A percentile compares a stretch with the other conserved stretches of the same genome.
Conservation (phyloP, 23 tunicate genomes). For the Corella eumyota region DNA sequence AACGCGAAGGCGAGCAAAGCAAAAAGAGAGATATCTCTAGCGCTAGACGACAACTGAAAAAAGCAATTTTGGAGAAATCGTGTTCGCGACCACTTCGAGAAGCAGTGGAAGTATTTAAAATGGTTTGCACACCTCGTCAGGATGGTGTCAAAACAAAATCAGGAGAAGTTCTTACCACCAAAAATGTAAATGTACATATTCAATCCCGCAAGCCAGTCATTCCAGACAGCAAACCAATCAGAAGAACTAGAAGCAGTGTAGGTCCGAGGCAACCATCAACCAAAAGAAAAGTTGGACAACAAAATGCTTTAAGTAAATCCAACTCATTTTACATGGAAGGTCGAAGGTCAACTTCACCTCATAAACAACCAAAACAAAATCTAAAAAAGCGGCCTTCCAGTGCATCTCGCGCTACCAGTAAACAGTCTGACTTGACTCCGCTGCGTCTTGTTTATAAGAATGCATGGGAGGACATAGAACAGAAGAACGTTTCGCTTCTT, state of each 20-base stretch:
- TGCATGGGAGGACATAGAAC: conserved; percentile 26
- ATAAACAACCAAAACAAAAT: background rate
- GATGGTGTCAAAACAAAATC: background rate
- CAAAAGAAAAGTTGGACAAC: too few relatives aligned
- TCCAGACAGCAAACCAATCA: background rate
- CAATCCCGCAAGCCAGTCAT: background rate
- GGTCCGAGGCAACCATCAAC: background rate
- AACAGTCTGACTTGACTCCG: too few relatives aligned
- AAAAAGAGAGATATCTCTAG: conserved; percentile 4
- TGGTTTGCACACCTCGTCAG: conserved; percentile 14
- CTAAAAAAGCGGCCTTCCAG: conserved; percentile 5
- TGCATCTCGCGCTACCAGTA: too few relatives aligned
- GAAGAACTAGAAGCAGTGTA: background rate
- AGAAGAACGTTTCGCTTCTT: conserved; percentile 19
- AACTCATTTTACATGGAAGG: background rate
- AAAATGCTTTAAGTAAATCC: background rate
- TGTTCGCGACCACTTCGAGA: conserved; percentile 11
- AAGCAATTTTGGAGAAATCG: conserved; percentile 9
- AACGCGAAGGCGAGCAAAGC: conserved; percentile 17
- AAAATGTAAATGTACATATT: too few relatives aligned
- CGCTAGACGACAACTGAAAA: conserved; percentile 32
- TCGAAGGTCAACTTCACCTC: background rate
- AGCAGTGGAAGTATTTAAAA: conserved; percentile 29
- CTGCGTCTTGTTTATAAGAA: background rate
- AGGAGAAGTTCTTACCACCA: background rate